Conservation (phyloP, 2,797 vertebrate genomes). For the Apogon talboti region DNA sequence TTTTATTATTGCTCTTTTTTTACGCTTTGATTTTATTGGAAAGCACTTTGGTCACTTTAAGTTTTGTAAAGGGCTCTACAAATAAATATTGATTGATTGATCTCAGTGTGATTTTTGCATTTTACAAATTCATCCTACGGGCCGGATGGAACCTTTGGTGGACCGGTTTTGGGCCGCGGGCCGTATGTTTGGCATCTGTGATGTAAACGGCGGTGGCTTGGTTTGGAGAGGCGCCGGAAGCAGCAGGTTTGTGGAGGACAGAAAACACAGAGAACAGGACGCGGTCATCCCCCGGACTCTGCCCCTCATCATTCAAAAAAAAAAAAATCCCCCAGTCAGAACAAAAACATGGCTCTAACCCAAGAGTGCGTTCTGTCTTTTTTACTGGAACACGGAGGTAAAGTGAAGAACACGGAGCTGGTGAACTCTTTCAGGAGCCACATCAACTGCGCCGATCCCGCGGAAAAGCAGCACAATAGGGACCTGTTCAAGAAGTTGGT, state of each 20-base stretch:
- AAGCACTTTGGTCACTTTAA: too few species aligned
- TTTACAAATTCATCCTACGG: too few species aligned
- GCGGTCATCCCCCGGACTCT: conserved; percentile 15
- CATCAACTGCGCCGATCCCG: conserved; percentile 82
- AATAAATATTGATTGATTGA: too few species aligned
- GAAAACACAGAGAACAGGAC: background rate
- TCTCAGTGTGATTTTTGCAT: too few species aligned
- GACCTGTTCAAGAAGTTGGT: conserved; percentile 89
- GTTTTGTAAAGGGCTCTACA: too few species aligned
- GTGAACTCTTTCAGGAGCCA: conserved; percentile 84
- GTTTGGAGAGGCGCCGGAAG: conserved; percentile 76
- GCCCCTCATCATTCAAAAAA: background rate
- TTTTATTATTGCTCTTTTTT: too few species aligned
- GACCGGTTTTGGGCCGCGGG: too few species aligned
- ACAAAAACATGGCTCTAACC: conserved; percentile 80
- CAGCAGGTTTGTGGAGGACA: conserved; percentile 74
- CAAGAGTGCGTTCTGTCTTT: conserved; percentile 87
- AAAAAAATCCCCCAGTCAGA: too few species aligned
- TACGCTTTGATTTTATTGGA: too few species aligned
- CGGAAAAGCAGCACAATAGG: conserved; percentile 84
- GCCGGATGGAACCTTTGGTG: too few species aligned
- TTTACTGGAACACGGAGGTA: conserved; percentile 86
- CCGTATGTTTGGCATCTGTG: too few species aligned
- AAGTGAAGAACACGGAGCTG: conserved; percentile 88
- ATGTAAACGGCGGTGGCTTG: background rate